Evolutionary conservation across 2,113 vertebrate species (phyloP).

Genomic region (Megaptera novaeangliae): DNA sequence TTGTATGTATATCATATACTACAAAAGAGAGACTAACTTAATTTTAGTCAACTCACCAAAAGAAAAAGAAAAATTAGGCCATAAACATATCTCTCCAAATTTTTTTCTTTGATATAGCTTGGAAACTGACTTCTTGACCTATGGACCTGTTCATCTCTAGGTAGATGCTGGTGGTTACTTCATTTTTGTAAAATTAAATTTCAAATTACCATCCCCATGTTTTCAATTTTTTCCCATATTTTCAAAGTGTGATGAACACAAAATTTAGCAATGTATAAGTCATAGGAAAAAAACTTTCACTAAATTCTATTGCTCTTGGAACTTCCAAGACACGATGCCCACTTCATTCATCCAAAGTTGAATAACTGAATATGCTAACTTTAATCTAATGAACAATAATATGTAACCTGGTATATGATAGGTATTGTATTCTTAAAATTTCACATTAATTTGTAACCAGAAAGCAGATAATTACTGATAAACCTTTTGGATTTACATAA

Average conservation of each 20-base stretch:
- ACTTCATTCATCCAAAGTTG: not conserved
- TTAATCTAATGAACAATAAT: conserved; percentile 1
- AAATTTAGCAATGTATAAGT: not conserved
- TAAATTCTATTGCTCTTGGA: not conserved
- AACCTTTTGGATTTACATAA: conserved; percentile 10
- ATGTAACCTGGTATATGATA: not conserved
- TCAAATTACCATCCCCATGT: not conserved
- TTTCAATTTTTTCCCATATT: not conserved
- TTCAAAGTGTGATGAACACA: not conserved
- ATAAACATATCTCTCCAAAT: not conserved
- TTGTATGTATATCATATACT: not conserved
- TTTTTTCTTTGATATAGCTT: not conserved
- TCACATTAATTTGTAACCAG: not conserved
- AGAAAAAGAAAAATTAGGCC: not conserved
- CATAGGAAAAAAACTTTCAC: not conserved
- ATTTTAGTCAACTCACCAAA: not conserved
- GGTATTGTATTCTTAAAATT: not conserved
- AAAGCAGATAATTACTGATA: not conserved
- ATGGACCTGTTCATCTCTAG: not conserved
- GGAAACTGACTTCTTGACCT: not conserved
- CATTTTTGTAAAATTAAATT: conserved; percentile 33
- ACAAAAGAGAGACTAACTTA: not conserved
- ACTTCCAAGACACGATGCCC: not conserved
- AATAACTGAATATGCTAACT: not conserved
- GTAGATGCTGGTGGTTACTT: conserved; percentile 34